phyloP scores from a whole-genome alignment of 2,888 invertebrate species.

The Aporophyla lueneburgensis region DNA sequence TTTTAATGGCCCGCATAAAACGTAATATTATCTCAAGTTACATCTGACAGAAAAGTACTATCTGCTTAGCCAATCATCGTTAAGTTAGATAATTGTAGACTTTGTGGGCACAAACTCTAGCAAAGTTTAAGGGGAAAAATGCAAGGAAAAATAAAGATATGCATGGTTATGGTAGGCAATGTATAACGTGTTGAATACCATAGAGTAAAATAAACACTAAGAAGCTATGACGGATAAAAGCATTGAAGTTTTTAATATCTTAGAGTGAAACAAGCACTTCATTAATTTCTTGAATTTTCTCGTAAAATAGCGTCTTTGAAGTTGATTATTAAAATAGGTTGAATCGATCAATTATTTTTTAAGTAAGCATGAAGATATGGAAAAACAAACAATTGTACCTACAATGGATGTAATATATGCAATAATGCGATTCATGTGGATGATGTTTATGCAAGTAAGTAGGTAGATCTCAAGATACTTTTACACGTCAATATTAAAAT shows the following conservation, averaged over 20 bases:
- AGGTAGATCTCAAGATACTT: too few relatives aligned
- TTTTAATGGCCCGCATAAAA: slow-evolving; percentile 53
- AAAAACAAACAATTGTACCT: too few relatives aligned
- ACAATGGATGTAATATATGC: too few relatives aligned
- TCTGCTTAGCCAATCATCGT: slow-evolving; percentile 32
- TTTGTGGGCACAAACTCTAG: not conserved
- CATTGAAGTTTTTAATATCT: not conserved
- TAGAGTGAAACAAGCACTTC: not conserved
- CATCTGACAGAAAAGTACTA: slow-evolving; percentile 36
- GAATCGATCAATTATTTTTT: not conserved
- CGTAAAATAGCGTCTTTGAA: not conserved
- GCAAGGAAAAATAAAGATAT: not conserved
- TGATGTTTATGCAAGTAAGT: too few relatives aligned
- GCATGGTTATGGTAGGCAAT: too few relatives aligned
- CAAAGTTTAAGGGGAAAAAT: not conserved
- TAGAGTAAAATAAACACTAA: too few relatives aligned
- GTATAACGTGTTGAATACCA: too few relatives aligned
- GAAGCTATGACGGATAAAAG: too few relatives aligned
- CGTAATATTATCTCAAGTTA: slow-evolving; percentile 30
- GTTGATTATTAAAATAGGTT: not conserved
- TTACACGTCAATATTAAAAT: too few relatives aligned
- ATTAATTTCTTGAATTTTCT: not conserved
- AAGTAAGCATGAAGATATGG: not conserved
- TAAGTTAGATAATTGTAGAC: slow-evolving; percentile 29
- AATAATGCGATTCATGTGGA: too few relatives aligned